Conservation (phyloP, 1,140 invertebrate genomes). For the Theocolax elegans region DNA sequence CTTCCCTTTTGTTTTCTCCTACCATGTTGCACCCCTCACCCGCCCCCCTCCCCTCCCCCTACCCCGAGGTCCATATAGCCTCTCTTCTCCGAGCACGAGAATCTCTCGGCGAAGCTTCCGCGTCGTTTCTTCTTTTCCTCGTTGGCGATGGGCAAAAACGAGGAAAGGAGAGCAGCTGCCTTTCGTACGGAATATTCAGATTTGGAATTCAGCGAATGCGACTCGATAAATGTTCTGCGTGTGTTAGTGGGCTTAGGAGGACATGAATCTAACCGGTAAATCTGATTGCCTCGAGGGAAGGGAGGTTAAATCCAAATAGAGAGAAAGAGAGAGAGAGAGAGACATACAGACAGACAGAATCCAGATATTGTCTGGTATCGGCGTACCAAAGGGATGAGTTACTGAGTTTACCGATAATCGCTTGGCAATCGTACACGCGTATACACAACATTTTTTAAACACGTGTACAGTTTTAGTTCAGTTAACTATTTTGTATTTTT, state of each 20-base stretch:
- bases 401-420: background rate
- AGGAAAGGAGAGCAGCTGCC: background rate
- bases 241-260: background rate
- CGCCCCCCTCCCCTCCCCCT: no score
- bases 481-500: no score
- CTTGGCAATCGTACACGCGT: background rate
- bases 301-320: background rate
- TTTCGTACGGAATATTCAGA: slow-evolving; percentile 15
- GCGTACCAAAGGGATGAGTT: background rate
- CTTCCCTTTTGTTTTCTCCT: slow-evolving; percentile 14
- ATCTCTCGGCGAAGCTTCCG: background rate
- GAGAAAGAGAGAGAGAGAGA: no score
- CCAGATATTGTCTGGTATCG: background rate
- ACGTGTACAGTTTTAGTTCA: no score
- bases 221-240: background rate
- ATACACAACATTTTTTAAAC: no score
- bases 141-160: no score
- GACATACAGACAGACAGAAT: no score
- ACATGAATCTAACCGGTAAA: slow-evolving; percentile 5
- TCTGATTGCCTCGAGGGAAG: slow-evolving; percentile 5
- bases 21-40: background rate
- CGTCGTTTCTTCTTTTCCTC: background rate
- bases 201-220: slow-evolving; percentile 22
- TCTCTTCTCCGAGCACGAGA: background rate
- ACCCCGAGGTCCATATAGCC: background rate